Base-by-base conservation (phyloP, 2,113 vertebrate species). In the Actenoides hombroni region DNA sequence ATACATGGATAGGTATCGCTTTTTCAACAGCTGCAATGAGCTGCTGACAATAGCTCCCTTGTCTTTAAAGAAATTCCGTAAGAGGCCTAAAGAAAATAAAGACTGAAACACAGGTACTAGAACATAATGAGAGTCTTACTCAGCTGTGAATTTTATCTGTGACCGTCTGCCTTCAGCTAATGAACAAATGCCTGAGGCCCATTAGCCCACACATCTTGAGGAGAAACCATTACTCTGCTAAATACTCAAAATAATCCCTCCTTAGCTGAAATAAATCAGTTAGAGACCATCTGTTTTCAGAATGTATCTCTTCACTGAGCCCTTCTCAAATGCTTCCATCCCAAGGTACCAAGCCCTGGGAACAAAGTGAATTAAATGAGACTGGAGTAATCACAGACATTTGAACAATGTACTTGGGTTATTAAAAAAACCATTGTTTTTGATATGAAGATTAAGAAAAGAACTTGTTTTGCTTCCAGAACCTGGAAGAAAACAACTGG, bases 391-490 rank as follows among this genome's bases (percentile, higher is more conserved):
- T 85, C 33, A 63, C 57, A 67, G 53, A 90, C 51, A 92, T 69
- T 95, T 92, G 79, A 95, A 88, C 24, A 86, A 84, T 20, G 75
- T 94, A 61, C 69, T 56, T 70, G 64, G 12, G 61, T 94, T 95
- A 86, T 93, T 51, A 51, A 80, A 73, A 96, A 88, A 94, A 69
- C 56, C 35, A 70, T 40, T 49, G 70, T 69, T 95, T 82, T 67
- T 96, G 31, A 68, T 3, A 59, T 15, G 12, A 75, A 74, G 69
- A 92, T 95, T 94, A 77, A 95, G 96, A 95, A 79, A 64, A 63
- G 64, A n/a, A 48, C 56, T 57, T 95, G 82, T 80, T 97, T 81
- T 92, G 31, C 91, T 97, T 97, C 83, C 73, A 84, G 87, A 95
- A 96, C 39, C 77, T 94, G 92, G 68, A 94, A 93, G 24, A 56